Conservation (phyloP, 2,888 invertebrate genomes). For the Apotomis betuletana region DNA sequence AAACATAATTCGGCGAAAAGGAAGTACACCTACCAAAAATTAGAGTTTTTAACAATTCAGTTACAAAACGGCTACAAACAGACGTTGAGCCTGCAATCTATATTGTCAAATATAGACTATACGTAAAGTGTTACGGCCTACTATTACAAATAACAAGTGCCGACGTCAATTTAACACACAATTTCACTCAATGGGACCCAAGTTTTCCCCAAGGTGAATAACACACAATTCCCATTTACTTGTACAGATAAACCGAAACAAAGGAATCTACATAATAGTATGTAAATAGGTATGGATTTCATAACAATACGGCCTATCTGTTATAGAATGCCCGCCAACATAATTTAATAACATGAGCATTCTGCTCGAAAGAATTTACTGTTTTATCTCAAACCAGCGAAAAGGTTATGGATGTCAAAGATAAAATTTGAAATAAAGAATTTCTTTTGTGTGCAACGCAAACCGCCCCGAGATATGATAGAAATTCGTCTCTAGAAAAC, state of each 20-base stretch:
- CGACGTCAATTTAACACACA: conserved; percentile 7
- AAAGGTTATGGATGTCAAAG: conserved; percentile 37
- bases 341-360: conserved; percentile 38
- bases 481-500: background rate
- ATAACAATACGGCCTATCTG: conserved; percentile 24
- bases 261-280: conserved; percentile 35
- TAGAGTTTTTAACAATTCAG: too few species aligned
- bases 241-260: conserved; percentile 23
- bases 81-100: too few species aligned
- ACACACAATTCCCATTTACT: conserved; percentile 21
- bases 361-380: conserved; percentile 26
- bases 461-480: background rate
- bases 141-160: background rate
- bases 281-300: conserved; percentile 32
- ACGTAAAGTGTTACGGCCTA: too few species aligned
- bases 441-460: conserved; percentile 12
- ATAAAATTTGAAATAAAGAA: conserved; percentile 29
- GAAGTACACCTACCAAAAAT: too few species aligned
- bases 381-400: conserved; percentile 23
- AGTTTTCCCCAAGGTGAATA: conserved; percentile 18
- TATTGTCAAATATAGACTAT: too few species aligned
- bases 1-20: too few species aligned
- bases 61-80: too few species aligned
- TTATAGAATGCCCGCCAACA: conserved; percentile 25
- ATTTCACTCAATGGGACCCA: conserved; percentile 15